Base-by-base conservation (phyloP, 1,140 invertebrate genomes). In the Callitettix versicolor region DNA sequence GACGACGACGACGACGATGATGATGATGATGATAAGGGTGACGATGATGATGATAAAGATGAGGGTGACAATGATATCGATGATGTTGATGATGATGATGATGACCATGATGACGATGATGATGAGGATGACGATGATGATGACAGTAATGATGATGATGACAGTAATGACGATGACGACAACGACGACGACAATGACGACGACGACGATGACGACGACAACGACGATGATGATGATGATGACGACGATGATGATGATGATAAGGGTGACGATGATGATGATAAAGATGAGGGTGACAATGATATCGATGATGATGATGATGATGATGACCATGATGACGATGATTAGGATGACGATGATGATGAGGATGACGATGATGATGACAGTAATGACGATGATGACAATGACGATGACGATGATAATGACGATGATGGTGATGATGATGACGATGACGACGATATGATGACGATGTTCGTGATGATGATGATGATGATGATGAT, bases 1-100 rank as follows among this genome's bases (percentile, higher is more conserved):
- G 15, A 15, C 15, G 50, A 53, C 9, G 53, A 55, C 15, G 57
- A 49, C 1, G 48, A 51, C n/a, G 51, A 42, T 18, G 42, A 53
- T 12, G 34, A 26, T 18, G 52, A 55, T 56, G 53, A 57, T 14
- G 55, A 59, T 18, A 57, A 55, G 26, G 54, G 52, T 42, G 54
- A 49, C 17, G 55, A 47, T 18, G 49, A 55, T n/a, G 57, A 51
- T 30, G 59, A 54, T 48, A 55, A 33, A 41, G 54, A 55, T 14
- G 51, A 50, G 42, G 43, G 41, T 21, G 48, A 57, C 14, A 51
- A 48, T 33, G 53, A 57, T 34, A 36, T 46, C 15, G 57, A 58
- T 15, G 41, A 57, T 34, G 49, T 44, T 40, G 44, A 52, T 21
- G 53, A 41, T n/a, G 53, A 53, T 14, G 47, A 20, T 34, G 51